These are phyloP conservation scores for Phrynocephalus versicolor DNA, from an alignment of 2,113 vertebrate genomes.

Conservation along the genomic window DNA sequence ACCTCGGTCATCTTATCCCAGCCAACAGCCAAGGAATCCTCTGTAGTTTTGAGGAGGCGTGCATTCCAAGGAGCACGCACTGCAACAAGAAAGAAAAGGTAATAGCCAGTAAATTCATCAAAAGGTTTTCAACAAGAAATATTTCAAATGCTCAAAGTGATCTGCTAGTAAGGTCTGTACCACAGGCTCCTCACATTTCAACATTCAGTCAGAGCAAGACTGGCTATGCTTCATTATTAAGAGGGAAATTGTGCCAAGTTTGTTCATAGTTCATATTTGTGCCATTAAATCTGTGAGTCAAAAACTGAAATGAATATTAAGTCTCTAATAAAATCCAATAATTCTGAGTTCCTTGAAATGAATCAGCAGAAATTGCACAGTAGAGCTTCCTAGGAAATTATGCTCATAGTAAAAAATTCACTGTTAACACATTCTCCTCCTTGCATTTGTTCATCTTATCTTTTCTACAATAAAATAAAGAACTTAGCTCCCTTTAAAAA, in stretches of 20 bases:
- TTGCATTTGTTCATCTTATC: not conserved
- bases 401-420: too few relatives aligned
- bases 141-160: too few relatives aligned
- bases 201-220: too few relatives aligned
- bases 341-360: not conserved
- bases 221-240: not conserved
- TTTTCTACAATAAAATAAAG: not conserved
- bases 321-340: not conserved
- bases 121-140: not conserved
- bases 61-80: slow-evolving; percentile 80
- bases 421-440: not conserved
- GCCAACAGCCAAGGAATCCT: slow-evolving; percentile 80
- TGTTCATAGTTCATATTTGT: not conserved
- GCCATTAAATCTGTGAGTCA: not conserved
- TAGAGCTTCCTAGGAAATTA: too few relatives aligned
- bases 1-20: slow-evolving; percentile 80
- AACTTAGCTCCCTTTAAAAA: not conserved
- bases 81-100: slow-evolving; percentile 38
- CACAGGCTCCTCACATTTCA: not conserved
- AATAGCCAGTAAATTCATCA: not conserved
- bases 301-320: not conserved
- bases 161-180: not conserved
- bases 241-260: not conserved
- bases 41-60: slow-evolving; percentile 77
- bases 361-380: not conserved